Evolutionary conservation across 2,888 invertebrate species (phyloP).

Genomic region (Timema cristinae): DNA sequence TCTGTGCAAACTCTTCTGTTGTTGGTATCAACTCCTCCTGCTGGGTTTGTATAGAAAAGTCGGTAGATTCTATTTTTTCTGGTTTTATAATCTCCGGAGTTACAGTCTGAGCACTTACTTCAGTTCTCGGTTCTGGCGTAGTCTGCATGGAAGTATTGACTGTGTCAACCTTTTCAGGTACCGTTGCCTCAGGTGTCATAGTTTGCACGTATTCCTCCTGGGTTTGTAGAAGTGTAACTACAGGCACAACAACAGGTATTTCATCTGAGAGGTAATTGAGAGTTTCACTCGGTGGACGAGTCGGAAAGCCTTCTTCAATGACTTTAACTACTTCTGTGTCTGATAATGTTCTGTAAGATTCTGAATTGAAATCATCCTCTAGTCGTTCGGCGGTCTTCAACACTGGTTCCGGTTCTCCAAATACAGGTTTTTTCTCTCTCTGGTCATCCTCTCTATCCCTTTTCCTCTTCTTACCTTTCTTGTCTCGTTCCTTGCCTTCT

Average conservation of each 20-base stretch:
- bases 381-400: conserved; percentile 18
- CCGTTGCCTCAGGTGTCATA: conserved; percentile 44
- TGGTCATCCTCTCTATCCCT: conserved; percentile 35
- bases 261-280: neutral
- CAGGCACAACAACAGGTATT: conserved; percentile 46
- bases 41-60: conserved; percentile 54
- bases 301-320: conserved; percentile 54
- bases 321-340: conserved; percentile 49
- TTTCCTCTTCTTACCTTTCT: neutral
- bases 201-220: conserved; percentile 45
- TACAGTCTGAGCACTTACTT: conserved; percentile 31
- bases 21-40: conserved; percentile 31
- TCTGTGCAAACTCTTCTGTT: conserved; percentile 22
- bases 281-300: conserved; percentile 54
- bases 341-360: conserved; percentile 57
- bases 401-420: neutral
- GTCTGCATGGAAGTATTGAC: conserved; percentile 16
- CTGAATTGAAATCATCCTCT: conserved; percentile 47
- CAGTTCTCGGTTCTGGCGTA: neutral
- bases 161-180: conserved; percentile 40
- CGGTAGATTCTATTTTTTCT: conserved; percentile 21
- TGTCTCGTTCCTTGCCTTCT: neutral
- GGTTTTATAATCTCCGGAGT: conserved; percentile 31
- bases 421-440: too few relatives aligned
- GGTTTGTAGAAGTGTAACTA: conserved; percentile 55